phyloP scores from a whole-genome alignment of 1,140 invertebrate genomes.

The Panagrolaimus sp. region DNA sequence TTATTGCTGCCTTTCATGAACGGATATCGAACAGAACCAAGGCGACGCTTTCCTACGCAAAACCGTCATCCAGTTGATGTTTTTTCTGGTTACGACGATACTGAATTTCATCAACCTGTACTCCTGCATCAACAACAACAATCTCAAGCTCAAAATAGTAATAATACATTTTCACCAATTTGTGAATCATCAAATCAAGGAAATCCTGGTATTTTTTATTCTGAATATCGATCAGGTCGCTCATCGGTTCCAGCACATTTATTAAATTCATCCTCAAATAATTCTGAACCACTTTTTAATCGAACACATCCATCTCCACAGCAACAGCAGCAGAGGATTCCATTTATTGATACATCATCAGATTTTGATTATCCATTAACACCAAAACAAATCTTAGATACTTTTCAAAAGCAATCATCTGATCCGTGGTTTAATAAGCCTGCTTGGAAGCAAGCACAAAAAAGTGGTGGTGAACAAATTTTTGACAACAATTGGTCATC shows the following conservation, averaged over 20 bases:
- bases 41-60: background rate
- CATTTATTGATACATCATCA: too few species aligned
- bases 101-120: background rate
- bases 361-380: background rate
- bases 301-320: background rate
- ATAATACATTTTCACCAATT: too few species aligned
- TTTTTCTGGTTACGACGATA: background rate
- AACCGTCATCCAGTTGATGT: conserved; percentile 8
- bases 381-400: background rate
- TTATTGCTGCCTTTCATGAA: background rate
- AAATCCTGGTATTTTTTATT: too few species aligned
- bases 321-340: background rate
- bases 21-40: background rate
- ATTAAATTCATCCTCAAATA: background rate
- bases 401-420: conserved; percentile 1
- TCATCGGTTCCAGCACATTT: conserved; percentile 5
- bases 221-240: background rate
- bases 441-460: too few species aligned
- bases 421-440: too few species aligned
- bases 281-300: background rate
- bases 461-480: too few species aligned
- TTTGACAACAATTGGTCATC: too few species aligned
- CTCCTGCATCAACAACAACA: background rate
- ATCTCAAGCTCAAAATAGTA: too few species aligned
- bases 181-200: too few species aligned